Evolutionary conservation across 2,797 vertebrate species (phyloP).

Genomic region (Acanthopagrus latus): DNA sequence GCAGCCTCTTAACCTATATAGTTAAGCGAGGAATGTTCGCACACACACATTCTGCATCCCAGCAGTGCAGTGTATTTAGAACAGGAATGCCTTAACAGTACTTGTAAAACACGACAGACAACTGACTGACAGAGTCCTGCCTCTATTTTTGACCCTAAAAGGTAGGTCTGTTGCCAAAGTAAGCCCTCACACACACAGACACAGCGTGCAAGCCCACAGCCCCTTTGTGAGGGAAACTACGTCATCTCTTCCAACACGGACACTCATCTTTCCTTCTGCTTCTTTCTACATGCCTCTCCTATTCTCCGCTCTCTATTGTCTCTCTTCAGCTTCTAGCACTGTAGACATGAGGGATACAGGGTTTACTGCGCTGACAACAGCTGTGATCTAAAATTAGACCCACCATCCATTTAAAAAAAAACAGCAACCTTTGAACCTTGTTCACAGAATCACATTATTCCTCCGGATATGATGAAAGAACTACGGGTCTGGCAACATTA

Average conservation of each 20-base stretch:
- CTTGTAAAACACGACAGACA: slow-evolving; percentile 72
- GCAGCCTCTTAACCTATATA: slow-evolving; percentile 74
- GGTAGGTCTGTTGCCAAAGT: slow-evolving; percentile 40
- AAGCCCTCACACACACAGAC: slow-evolving; percentile 1
- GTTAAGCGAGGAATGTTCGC: slow-evolving; percentile 58
- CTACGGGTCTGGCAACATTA: not conserved
- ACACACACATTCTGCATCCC: slow-evolving; percentile 22
- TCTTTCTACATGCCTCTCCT: not conserved
- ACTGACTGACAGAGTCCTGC: slow-evolving; percentile 45
- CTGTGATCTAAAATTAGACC: slow-evolving; percentile 1
- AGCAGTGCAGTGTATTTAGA: slow-evolving; percentile 58
- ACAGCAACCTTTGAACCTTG: not conserved
- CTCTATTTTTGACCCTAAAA: slow-evolving; percentile 65
- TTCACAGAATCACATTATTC: not conserved
- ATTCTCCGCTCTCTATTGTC: not conserved
- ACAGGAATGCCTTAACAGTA: slow-evolving; percentile 74
- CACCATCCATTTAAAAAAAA: not conserved
- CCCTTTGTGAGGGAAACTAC: slow-evolving; percentile 23
- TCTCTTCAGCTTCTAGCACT: not conserved
- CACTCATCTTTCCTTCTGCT: not conserved
- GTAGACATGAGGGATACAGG: not conserved
- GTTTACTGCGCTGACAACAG: not conserved
- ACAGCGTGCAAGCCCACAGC: not conserved
- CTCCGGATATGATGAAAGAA: not conserved
- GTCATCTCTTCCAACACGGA: slow-evolving; percentile 24